Evolutionary conservation across 2,113 vertebrate genomes (phyloP).

Genomic region (Elgaria multicarinata): DNA sequence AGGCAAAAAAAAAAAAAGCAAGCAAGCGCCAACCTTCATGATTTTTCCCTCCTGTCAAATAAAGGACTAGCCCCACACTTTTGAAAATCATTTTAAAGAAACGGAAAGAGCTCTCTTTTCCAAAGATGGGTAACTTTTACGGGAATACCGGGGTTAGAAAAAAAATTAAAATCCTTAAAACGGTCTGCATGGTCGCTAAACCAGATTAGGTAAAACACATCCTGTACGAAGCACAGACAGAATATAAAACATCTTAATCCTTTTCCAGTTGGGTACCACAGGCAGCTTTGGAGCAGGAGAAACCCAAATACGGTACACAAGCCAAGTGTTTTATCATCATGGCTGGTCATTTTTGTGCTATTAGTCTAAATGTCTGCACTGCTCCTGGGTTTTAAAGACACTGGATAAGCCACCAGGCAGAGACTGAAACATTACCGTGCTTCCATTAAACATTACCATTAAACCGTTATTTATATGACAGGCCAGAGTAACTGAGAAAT

Average conservation of each 20-base stretch:
- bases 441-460: background rate
- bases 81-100: conserved; percentile 75
- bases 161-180: conserved; percentile 81
- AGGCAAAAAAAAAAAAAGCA: conserved; percentile 45
- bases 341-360: conserved; percentile 18
- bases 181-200: conserved; percentile 84
- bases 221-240: conserved; percentile 82
- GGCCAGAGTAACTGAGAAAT: background rate
- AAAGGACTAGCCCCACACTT: conserved; percentile 72
- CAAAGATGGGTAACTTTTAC: conserved; percentile 80
- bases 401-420: background rate
- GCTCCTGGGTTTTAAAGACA: conserved; percentile 8
- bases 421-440: background rate
- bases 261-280: conserved; percentile 53
- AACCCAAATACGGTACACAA: background rate
- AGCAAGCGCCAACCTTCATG: background rate
- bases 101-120: conserved; percentile 76
- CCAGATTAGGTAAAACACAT: conserved; percentile 87
- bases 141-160: conserved; percentile 70
- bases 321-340: background rate
- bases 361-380: conserved; percentile 12
- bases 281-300: conserved; percentile 57
- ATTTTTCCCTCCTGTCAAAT: conserved; percentile 50
- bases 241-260: conserved; percentile 83
- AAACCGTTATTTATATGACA: conserved; percentile 7